Base-by-base conservation (phyloP, 2,797 vertebrate species). In the Enteromius mattozi region DNA sequence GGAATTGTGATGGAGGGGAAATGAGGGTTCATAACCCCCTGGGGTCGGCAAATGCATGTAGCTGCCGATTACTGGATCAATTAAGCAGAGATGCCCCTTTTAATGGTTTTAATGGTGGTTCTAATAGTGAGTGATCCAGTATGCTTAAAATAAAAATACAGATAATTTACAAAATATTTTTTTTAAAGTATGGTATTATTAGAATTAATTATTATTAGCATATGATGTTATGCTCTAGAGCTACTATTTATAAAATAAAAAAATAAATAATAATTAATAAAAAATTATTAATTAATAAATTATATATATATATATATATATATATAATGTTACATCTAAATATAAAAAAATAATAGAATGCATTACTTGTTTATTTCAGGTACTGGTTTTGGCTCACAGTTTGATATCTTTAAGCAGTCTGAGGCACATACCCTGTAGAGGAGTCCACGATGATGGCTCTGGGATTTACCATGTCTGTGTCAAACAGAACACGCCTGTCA, bases 381-480 rank as follows among this genome's bases (percentile, higher is more conserved):
- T 7, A 51, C 49, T 54, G 47, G 19, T 35, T 75, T 54, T 54
- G 16, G 30, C 30, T 65, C 27, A 33, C 40, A 59, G 66, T 56
- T 27, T 13, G 40, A 56, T 17, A 51, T 49, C 10, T 66, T 80
- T 51, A 49, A 51, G 61, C 35, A 51, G 37, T 35, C 3, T 69
- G 27, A 16, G 19, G 33, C 19, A 71, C 91, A 94, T 92, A 99
- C 98, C 98, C 97, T 37, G 93, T 94, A 45, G 95, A 92, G 0
- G 98, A 95, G 78, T 98, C 98, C 92, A 97, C 97, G 0, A 97
- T 85, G 87, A 99, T 98, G 90, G 97, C 98, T 0, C 98, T 94
- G 0, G 98, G 98, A 89, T 99, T 99, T 88, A 99, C 98, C 30
- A 99, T 89, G 63, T 99, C 96, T 0, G 90, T 93, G 92, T 96